Evolutionary conservation across 2,797 vertebrate genomes (phyloP).

Genomic region (Takifugu rubripes): DNA sequence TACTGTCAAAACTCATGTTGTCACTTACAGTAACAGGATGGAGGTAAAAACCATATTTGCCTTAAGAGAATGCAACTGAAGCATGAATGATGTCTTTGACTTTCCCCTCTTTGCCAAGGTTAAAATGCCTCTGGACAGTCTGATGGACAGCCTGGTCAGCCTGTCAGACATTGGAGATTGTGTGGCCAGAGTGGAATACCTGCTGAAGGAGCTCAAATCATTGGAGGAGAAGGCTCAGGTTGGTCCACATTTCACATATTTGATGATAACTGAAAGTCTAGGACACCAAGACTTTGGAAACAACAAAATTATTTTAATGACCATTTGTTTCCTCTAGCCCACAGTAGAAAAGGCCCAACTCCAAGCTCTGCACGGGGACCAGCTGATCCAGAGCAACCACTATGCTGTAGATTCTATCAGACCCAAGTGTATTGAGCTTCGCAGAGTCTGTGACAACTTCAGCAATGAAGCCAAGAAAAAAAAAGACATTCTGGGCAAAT

Average conservation of each 20-base stretch:
- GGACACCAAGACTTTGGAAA: no score
- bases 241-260: not conserved
- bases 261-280: not conserved
- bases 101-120: constrained; percentile 69
- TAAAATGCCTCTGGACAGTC: constrained; percentile 81
- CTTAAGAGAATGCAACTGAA: no score
- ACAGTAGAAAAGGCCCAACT: constrained; percentile 87
- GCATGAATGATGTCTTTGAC: not conserved
- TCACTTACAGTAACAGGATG: constrained; percentile 6
- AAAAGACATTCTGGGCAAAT: constrained; percentile 83
- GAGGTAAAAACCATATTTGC: not conserved
- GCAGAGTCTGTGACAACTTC: constrained; percentile 88
- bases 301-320: not conserved
- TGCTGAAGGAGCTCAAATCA: constrained; percentile 82
- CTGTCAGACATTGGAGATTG: constrained; percentile 83
- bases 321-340: constrained; percentile 63
- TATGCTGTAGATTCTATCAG: constrained; percentile 90
- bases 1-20: constrained; percentile 1
- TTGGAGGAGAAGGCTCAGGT: constrained; percentile 89
- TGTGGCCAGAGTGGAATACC: constrained; percentile 78
- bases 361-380: constrained; percentile 86
- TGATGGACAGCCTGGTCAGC: constrained; percentile 76
- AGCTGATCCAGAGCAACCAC: constrained; percentile 93
- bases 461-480: constrained; percentile 90
- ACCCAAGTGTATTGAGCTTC: constrained; percentile 90